These are phyloP conservation scores for Microtus ochrogaster DNA, from an alignment of 2,113 vertebrate species.

Conservation along the genomic window DNA sequence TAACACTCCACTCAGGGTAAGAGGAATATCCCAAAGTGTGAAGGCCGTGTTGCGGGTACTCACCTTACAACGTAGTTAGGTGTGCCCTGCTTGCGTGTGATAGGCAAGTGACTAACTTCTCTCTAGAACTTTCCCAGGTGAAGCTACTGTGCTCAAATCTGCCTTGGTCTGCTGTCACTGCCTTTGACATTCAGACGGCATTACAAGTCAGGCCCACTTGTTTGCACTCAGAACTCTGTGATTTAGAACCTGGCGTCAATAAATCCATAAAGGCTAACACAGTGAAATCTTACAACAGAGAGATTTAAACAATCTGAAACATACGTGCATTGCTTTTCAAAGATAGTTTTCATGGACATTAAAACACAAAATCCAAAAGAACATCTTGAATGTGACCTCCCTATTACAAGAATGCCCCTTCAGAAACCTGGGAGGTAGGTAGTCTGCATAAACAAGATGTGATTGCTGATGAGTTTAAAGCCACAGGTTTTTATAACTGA, in stretches of 20 bases:
- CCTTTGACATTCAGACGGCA: background rate
- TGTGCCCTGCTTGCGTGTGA: background rate
- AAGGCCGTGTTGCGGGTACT: background rate
- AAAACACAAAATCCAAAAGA: constrained; percentile 19
- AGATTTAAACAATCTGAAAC: constrained; percentile 26
- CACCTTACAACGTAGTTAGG: background rate
- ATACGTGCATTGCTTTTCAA: constrained; percentile 5
- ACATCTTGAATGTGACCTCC: background rate
- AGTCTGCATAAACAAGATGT: background rate
- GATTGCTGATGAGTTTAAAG: background rate
- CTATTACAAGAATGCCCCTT: background rate
- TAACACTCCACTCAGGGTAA: background rate
- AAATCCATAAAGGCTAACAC: background rate
- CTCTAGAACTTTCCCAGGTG: background rate
- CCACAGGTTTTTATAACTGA: background rate
- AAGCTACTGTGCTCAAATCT: background rate
- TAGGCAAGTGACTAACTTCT: background rate
- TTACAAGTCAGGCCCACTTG: constrained; percentile 17
- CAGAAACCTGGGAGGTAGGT: background rate
- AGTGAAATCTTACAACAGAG: background rate
- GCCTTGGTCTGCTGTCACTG: background rate
- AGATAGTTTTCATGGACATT: background rate
- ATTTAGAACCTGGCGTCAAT: background rate
- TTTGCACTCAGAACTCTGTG: background rate
- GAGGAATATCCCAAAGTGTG: background rate